Conservation (phyloP, 2,888 invertebrate species). For the Aromia moschata region DNA sequence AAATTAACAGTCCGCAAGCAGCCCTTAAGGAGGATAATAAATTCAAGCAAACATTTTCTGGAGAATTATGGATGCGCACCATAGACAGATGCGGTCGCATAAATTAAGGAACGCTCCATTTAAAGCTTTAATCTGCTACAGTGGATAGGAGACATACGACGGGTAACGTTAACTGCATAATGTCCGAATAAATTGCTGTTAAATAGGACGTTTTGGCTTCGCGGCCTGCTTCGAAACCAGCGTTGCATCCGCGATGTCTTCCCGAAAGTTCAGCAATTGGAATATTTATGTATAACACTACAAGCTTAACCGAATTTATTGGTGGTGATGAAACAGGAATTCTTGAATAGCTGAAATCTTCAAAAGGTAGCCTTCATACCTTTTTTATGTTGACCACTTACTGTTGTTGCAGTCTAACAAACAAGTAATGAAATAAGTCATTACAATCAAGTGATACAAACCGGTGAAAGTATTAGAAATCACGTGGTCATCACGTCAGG, state of each 20-base stretch:
- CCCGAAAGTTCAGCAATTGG: slow-evolving; percentile 12
- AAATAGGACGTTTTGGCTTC: slow-evolving; percentile 30
- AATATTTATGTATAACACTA: slow-evolving; percentile 13
- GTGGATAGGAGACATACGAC: slow-evolving; percentile 34
- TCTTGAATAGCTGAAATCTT: too few species aligned
- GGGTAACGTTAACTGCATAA: slow-evolving; percentile 41
- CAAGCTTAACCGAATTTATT: slow-evolving; percentile 10
- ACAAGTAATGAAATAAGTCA: too few species aligned
- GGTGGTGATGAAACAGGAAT: neutral
- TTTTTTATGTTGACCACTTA: too few species aligned
- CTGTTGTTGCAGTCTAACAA: too few species aligned
- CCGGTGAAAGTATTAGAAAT: too few species aligned
- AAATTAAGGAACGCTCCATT: slow-evolving; percentile 51
- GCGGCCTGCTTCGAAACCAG: slow-evolving; percentile 7
- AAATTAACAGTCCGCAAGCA: slow-evolving; percentile 41
- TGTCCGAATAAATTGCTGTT: slow-evolving; percentile 40
- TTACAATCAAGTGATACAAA: too few species aligned
- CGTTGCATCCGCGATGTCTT: neutral
- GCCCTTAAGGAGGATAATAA: slow-evolving; percentile 39
- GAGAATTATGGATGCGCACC: slow-evolving; percentile 46
- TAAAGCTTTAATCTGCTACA: slow-evolving; percentile 50
- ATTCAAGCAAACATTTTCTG: slow-evolving; percentile 30
- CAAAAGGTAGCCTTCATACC: too few species aligned
- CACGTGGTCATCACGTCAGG: too few species aligned
- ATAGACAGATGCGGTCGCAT: slow-evolving; percentile 51